Conservation (phyloP, 2,888 invertebrate species). For the Yponomeuta plumbellus region DNA sequence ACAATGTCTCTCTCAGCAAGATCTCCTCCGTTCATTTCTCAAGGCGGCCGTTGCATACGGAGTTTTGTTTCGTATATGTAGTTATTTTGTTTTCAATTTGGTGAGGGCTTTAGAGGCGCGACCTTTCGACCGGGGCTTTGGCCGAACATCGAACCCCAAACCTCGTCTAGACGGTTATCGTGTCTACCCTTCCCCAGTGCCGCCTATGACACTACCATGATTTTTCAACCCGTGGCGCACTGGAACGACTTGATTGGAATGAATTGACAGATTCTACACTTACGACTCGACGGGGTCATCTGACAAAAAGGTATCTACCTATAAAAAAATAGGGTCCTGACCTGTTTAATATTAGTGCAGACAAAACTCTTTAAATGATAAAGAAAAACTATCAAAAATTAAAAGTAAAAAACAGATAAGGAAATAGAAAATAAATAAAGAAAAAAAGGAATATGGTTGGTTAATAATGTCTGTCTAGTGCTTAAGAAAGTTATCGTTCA, state of each 20-base stretch:
- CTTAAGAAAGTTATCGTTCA: too few relatives aligned
- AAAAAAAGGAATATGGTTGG: too few relatives aligned
- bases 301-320: too few relatives aligned
- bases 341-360: too few relatives aligned
- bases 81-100: slow-evolving; percentile 58
- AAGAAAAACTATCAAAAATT: too few relatives aligned
- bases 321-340: too few relatives aligned
- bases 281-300: neutral
- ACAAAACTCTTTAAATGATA: too few relatives aligned
- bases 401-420: too few relatives aligned
- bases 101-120: slow-evolving; percentile 28
- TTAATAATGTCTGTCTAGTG: too few relatives aligned
- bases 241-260: neutral
- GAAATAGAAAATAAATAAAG: too few relatives aligned
- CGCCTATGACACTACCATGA: slow-evolving; percentile 2
- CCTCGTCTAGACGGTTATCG: slow-evolving; percentile 56
- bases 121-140: slow-evolving; percentile 68
- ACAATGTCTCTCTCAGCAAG: neutral
- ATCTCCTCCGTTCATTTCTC: slow-evolving; percentile 19
- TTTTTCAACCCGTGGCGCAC: neutral
- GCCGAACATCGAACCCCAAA: slow-evolving; percentile 52
- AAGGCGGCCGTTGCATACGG: neutral
- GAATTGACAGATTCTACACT: too few relatives aligned
- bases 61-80: slow-evolving; percentile 8
- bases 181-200: slow-evolving; percentile 12